Evolutionary conservation across 2,113 vertebrate genomes (phyloP), one percentile per base, ranked within the genome.

Genomic region (Apteryx mantelli): DNA sequence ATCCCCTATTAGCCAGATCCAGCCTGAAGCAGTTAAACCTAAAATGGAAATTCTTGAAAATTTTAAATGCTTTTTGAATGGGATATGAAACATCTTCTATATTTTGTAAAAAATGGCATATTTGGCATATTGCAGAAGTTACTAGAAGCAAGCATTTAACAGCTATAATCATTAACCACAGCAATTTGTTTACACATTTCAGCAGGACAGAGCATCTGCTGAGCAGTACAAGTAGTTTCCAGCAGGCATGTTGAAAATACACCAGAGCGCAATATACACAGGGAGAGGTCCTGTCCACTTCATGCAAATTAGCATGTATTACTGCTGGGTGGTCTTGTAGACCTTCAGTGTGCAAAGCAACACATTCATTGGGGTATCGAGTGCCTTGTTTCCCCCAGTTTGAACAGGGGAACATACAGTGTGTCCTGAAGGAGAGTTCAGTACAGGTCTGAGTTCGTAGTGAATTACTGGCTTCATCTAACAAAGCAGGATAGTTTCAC

Each of bases 111-210:
- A 65, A 9, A 38, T 38, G 36, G 36, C 36, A 38, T 38, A 38
- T 3, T 3, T 11, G 63, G 18, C 2, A 30, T 19, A 61, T 32
- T 53, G 18, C 53, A 76, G 42, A 90, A 95, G 36, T 60, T 71
- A 30, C 13, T 46, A 71, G 19, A 96, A 91, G 52, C 34, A 92
- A 96, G 65, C 8, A 5, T 73, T 66, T 64, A 79, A 68, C 56
- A 73, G 20, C 46, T 53, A 89, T 80, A 80, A 71, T 44, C 38
- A 38, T 68, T 92, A 84, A 85, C 28, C 22, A 65, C 13, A 40
- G 30, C 56, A 84, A 90, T 71, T 86, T 77, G 6, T 79, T 84
- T 38, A 56, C 19, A 26, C 14, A 91, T 87, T 85, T 61, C 91
- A 95, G 20, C 25, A 81, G n/a, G 22, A 66, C 48, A 92, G 70